Evolutionary conservation across 2,797 vertebrate species (phyloP).

Genomic region (Fringilla coelebs): DNA sequence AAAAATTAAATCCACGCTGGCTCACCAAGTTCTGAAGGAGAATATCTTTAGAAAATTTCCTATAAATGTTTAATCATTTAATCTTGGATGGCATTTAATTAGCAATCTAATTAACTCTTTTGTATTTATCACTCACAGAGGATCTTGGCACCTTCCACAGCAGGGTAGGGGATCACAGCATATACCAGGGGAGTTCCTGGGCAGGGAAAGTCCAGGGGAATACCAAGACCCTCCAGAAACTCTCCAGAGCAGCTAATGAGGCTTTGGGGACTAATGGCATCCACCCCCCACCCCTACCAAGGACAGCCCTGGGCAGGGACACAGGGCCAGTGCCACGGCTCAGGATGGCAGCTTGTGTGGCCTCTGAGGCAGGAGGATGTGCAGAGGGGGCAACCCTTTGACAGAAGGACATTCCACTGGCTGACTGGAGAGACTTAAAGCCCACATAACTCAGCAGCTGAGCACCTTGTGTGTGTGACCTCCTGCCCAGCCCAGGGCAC

Average conservation of each 20-base stretch:
- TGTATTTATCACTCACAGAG: background rate
- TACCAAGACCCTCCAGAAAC: background rate
- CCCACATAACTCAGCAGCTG: background rate
- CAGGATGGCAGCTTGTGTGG: background rate
- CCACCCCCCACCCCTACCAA: background rate
- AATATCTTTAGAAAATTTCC: background rate
- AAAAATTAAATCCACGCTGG: background rate
- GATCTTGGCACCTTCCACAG: background rate
- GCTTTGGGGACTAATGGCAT: too few species aligned
- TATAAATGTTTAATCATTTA: constrained; percentile 14
- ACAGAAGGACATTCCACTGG: fast-evolving
- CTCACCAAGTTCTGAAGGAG: background rate
- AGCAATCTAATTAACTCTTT: constrained; percentile 2
- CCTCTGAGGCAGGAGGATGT: background rate
- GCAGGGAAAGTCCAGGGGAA: background rate
- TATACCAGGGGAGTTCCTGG: background rate
- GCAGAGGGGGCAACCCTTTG: background rate
- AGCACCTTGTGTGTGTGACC: background rate
- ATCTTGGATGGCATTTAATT: constrained; percentile 13
- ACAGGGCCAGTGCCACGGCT: background rate
- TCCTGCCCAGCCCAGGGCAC: background rate
- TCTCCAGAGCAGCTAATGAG: background rate
- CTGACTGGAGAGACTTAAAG: background rate
- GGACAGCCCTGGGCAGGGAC: background rate
- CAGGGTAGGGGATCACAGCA: fast-evolving